phyloP scores from a whole-genome alignment of 2,888 invertebrate species.

The Yponomeuta plumbellus region DNA sequence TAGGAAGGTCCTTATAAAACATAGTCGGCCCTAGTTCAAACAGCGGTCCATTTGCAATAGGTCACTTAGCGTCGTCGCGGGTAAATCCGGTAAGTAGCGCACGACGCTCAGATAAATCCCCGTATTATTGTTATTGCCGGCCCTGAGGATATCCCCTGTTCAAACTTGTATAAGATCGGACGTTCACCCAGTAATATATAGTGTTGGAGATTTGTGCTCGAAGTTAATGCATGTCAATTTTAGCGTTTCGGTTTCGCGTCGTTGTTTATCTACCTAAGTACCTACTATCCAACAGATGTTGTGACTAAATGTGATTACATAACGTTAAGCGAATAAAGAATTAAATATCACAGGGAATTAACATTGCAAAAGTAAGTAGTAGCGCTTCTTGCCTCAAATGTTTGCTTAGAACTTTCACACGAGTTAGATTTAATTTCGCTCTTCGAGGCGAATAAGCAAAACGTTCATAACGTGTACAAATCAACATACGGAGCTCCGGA shows the following conservation, averaged over 20 bases:
- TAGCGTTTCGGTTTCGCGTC: not conserved
- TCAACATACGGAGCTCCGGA: conserved; percentile 5
- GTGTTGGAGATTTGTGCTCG: conserved; percentile 1
- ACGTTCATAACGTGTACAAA: conserved; percentile 10
- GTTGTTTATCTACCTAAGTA: too few species aligned
- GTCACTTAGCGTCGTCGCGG: conserved; percentile 29
- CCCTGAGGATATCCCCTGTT: conserved; percentile 30
- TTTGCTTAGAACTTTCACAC: not conserved
- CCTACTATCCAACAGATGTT: not conserved
- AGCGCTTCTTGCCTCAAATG: not conserved
- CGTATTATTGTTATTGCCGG: conserved; percentile 58
- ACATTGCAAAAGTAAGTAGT: not conserved
- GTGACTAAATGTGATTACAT: not conserved
- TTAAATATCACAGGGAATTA: not conserved
- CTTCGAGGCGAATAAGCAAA: conserved; percentile 6
- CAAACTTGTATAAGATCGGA: conserved; percentile 13
- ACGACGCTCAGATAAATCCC: conserved; percentile 51
- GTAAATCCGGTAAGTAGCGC: conserved; percentile 57
- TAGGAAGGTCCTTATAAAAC: conserved; percentile 17
- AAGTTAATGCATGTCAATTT: conserved; percentile 11
- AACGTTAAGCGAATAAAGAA: not conserved
- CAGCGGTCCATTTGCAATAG: conserved; percentile 18
- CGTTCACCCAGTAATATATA: conserved; percentile 6
- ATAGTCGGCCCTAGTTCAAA: conserved; percentile 11
- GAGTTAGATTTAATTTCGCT: conserved; percentile 3